Evolutionary conservation across 2,113 vertebrate species (phyloP).

Genomic region (Stomatorhinus ivindoensis): DNA sequence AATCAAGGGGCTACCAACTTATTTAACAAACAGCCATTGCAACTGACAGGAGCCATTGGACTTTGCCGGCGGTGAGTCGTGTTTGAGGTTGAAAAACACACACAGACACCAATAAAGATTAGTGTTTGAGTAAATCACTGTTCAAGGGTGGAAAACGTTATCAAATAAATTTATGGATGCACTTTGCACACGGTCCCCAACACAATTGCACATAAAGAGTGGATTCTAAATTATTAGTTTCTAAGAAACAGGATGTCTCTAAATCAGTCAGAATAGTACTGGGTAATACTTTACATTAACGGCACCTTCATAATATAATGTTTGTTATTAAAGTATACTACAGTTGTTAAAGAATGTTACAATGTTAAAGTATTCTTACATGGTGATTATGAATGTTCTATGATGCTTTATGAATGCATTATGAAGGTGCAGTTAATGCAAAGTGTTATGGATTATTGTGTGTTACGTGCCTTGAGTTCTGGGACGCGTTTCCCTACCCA

Average conservation of each 20-base stretch:
- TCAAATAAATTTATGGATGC: background rate
- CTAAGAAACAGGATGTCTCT: background rate
- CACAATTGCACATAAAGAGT: background rate
- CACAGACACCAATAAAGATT: background rate
- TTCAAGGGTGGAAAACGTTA: background rate
- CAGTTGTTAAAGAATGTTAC: background rate
- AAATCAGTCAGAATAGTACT: background rate
- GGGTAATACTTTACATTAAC: background rate
- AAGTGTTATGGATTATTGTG: background rate
- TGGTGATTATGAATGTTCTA: background rate
- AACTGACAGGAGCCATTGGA: background rate
- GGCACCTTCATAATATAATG: background rate
- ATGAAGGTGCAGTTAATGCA: background rate
- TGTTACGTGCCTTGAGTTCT: background rate
- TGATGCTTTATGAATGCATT: background rate
- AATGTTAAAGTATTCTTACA: background rate
- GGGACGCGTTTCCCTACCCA: background rate
- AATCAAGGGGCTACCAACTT: background rate
- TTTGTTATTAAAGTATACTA: background rate
- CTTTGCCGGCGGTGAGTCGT: background rate
- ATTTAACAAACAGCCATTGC: background rate
- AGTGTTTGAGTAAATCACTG: background rate
- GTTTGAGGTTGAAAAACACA: background rate
- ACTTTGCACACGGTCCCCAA: background rate
- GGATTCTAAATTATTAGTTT: background rate